Conservation (phyloP, 2,888 invertebrate species). For the Brachyptera risi region DNA sequence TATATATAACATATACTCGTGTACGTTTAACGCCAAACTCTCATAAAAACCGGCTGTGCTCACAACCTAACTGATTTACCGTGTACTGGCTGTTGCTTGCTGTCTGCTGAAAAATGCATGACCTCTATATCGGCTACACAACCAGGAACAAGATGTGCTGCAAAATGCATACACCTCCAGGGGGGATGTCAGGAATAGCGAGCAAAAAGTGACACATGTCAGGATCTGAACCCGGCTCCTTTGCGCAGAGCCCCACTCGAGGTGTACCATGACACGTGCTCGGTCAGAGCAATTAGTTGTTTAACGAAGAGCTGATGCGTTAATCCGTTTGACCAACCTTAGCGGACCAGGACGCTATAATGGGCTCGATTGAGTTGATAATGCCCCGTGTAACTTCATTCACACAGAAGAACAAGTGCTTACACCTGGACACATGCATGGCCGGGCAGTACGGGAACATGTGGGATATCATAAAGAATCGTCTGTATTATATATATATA, state of each 20-base stretch:
- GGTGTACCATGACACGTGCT: background rate
- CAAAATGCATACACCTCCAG: conserved; percentile 8
- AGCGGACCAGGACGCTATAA: too few relatives aligned
- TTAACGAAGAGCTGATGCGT: background rate
- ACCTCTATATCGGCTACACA: background rate
- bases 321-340: background rate
- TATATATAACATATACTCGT: too few relatives aligned
- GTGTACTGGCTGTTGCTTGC: background rate
- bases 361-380: too few relatives aligned
- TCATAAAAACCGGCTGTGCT: too few relatives aligned
- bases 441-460: too few relatives aligned
- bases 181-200: background rate
- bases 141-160: background rate
- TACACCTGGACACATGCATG: too few relatives aligned
- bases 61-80: too few relatives aligned
- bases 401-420: too few relatives aligned
- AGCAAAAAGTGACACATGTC: conserved; percentile 17
- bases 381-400: too few relatives aligned
- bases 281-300: background rate
- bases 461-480: too few relatives aligned
- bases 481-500: too few relatives aligned
- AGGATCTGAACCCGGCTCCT: background rate
- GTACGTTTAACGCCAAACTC: too few relatives aligned
- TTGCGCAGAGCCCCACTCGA: background rate
- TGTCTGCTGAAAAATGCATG: conserved; percentile 9